Base-by-base conservation (phyloP, 2,797 vertebrate species). In the Lophotriccus pileatus region DNA sequence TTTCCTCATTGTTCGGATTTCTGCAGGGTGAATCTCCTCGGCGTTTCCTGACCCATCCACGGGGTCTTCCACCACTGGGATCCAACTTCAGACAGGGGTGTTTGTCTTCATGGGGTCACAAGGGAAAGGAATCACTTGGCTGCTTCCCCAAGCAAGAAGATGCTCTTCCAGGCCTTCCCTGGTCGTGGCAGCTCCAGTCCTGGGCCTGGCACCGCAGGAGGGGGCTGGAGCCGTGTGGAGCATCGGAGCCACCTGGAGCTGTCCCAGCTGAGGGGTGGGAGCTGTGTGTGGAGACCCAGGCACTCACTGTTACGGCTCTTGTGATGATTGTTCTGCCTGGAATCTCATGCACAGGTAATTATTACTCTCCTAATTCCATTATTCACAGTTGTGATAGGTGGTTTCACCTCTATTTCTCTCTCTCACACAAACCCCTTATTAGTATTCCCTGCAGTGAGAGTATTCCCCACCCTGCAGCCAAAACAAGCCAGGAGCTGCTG, bases 371-470 rank as follows among this genome's bases (percentile, higher is more conserved):
- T 84, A 84, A 93, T 90, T 95, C 39, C 83, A 37, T 92, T 96
- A 62, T 64, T 84, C 92, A 59, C 83, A 90, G 86, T 95, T 93
- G 93, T 95, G 93, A 95, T 91, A 89, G 95, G 95, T 94, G 34
- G 59, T 77, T 94, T 96, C 96, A 90, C 94, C 96, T 92, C 93
- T 93, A 4, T 47, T 84, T 77, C 92, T 79, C 64, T 73, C 74
- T 82, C 84, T 3, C 60, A 34, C 10, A 75, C 80, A 91, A 95
- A 82, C 67, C 80, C 77, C 83, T 87, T 36, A 94, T 95, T 95
- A 96, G 86, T 50, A 60, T 84, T 89, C 80, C 82, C 53, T 58
- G 55, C n/a, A 36, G 52, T 13, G 68, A 88, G 56, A 84, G 59
- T 32, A 44, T 84, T 95, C 87, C 93, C 92, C 74, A 64, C 64